A percentile compares a stretch with the other conserved stretches of the same genome.
Evolutionary conservation across 2,888 invertebrate species (phyloP).

Genomic region (Kryphioiulus occultus): DNA sequence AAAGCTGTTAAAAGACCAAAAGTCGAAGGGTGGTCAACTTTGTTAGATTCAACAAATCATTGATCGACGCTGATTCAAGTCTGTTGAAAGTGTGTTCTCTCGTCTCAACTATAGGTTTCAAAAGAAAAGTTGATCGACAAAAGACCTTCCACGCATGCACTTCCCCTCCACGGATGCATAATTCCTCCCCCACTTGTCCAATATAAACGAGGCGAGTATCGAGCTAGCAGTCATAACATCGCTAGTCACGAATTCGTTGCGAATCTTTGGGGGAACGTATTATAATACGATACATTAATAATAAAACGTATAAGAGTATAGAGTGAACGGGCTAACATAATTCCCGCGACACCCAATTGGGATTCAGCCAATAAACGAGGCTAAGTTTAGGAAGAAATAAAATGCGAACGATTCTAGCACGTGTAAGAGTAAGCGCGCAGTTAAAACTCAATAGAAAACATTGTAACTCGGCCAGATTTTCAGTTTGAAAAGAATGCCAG

Average conservation of each 20-base stretch:
- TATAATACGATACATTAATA: too few species aligned
- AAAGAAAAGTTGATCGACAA: too few species aligned
- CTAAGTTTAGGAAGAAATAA: slow-evolving; percentile 31
- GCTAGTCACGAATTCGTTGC: background rate
- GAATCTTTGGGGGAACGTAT: background rate
- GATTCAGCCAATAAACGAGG: slow-evolving; percentile 16
- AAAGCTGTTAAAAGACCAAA: too few species aligned
- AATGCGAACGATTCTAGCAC: background rate
- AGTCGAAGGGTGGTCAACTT: too few species aligned
- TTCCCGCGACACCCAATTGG: background rate
- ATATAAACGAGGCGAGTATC: too few species aligned
- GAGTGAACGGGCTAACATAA: background rate
- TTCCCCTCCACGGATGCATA: too few species aligned
- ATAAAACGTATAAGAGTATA: background rate
- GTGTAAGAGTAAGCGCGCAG: background rate
- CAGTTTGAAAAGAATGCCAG: background rate
- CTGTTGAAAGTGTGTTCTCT: too few species aligned
- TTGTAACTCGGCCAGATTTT: background rate
- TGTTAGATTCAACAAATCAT: too few species aligned
- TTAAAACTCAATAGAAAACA: background rate
- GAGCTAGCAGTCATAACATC: background rate
- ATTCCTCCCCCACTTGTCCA: too few species aligned
- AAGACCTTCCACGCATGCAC: too few species aligned
- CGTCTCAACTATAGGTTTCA: too few species aligned
- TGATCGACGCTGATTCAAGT: too few species aligned